phyloP scores from a whole-genome alignment of 2,888 invertebrate genomes.

The Meteorus cinctellus region DNA sequence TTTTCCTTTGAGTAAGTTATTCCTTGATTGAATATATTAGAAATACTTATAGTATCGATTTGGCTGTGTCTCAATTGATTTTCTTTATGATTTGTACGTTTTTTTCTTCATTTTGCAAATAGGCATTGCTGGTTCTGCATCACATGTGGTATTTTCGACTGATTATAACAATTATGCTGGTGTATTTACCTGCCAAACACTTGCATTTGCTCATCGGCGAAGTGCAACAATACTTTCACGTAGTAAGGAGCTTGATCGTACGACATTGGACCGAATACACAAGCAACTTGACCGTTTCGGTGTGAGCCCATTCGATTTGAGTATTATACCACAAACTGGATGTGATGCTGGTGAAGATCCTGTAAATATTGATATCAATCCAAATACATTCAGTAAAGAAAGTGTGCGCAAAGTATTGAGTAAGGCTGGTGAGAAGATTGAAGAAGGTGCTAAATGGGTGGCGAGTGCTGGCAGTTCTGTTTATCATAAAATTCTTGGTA shows the following conservation, averaged over 20 bases:
- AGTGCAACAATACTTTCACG: slow-evolving; percentile 89
- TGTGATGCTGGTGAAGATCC: slow-evolving; percentile 80
- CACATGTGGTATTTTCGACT: slow-evolving; percentile 83
- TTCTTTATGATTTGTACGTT: too few species aligned
- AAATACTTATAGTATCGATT: not conserved
- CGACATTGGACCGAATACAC: slow-evolving; percentile 82
- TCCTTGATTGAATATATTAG: not conserved
- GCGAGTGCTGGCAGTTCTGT: slow-evolving; percentile 82
- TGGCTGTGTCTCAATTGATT: not conserved
- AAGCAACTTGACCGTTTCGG: slow-evolving; percentile 78
- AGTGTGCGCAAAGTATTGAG: slow-evolving; percentile 82
- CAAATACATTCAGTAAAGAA: slow-evolving; percentile 84
- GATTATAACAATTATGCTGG: slow-evolving; percentile 85
- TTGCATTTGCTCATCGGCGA: slow-evolving; percentile 83
- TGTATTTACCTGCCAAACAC: slow-evolving; percentile 86
- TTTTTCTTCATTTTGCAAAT: too few species aligned
- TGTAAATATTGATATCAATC: slow-evolving; percentile 81
- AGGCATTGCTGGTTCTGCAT: slow-evolving; percentile 85
- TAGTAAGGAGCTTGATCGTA: slow-evolving; percentile 81
- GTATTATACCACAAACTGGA: slow-evolving; percentile 81
- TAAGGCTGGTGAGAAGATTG: slow-evolving; percentile 83
- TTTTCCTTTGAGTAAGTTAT: slow-evolving; percentile 85
- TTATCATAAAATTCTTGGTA: slow-evolving; percentile 77
- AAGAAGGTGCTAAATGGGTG: slow-evolving; percentile 82
- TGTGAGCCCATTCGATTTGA: slow-evolving; percentile 85